These are phyloP conservation scores for Buathra laborator DNA, from an alignment of 2,888 invertebrate species.

Conservation along the genomic window DNA sequence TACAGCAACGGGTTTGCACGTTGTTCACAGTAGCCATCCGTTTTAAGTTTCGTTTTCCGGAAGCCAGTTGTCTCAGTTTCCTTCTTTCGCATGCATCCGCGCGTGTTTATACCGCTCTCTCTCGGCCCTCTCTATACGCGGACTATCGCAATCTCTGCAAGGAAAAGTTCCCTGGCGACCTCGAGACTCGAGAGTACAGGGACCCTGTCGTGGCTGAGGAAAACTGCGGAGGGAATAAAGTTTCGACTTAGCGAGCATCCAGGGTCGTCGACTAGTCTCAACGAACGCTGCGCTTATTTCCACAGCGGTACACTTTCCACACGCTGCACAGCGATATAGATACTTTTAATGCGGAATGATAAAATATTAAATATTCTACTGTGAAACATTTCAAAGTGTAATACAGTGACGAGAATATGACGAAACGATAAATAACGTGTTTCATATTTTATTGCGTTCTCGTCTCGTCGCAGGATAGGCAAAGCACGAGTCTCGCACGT, in stretches of 20 bases:
- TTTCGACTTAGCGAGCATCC: constrained; percentile 18
- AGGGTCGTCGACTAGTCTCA: neutral
- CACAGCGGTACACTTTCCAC: neutral
- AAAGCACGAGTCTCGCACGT: neutral
- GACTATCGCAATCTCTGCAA: constrained; percentile 51
- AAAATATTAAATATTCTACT: neutral
- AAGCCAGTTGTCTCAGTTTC: constrained; percentile 44
- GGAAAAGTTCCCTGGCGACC: constrained; percentile 45
- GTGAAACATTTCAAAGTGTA: neutral
- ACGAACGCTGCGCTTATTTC: neutral
- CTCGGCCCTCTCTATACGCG: constrained; percentile 1
- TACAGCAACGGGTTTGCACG: constrained; percentile 47
- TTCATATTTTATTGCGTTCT: neutral
- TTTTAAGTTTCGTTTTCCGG: constrained; percentile 72
- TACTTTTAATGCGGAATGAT: neutral
- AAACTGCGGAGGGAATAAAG: constrained; percentile 48
- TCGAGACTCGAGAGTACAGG: constrained; percentile 22
- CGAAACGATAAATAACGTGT: neutral
- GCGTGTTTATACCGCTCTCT: neutral
- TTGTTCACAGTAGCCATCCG: constrained; percentile 68
- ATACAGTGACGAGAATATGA: neutral
- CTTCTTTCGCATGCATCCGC: constrained; percentile 13
- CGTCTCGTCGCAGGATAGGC: neutral
- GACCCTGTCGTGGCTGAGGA: constrained; percentile 30
- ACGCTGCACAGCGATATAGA: neutral